Base-by-base conservation (phyloP, 2,113 vertebrate genomes). In the Lutjanus erythropterus region DNA sequence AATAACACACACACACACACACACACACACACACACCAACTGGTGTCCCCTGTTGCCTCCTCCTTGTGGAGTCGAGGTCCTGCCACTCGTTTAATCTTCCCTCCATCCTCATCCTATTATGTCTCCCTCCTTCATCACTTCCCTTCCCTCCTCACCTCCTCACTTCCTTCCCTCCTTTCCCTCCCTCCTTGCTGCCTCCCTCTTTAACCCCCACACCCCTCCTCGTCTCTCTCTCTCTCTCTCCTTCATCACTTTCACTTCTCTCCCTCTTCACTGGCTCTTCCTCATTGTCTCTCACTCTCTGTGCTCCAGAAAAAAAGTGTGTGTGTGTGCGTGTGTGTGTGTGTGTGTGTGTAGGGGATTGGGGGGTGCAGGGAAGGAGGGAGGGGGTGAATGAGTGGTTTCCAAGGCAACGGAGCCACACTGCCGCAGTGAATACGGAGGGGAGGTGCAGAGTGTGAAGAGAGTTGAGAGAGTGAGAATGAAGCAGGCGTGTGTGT, bases 341-440 rank as follows among this genome's bases (percentile, higher is more conserved):
- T 56, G 78, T 31, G 50, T 33, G 42, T 60, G 88, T 74, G 90
- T 90, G 93, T 93, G 86, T 18, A 23, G 16, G 37, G 60, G 41
- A 33, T 27, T 73, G 47, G 59, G 61, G 6, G 21, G 9, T 4
- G 37, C 37, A 15, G 41, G n/a, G 27, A 2, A 15, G 18, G 37
- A 66, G 56, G 74, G 44, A 64, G 86, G 87, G 80, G 83, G 47
- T 90, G 94, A 88, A 95, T 95, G 92, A 93, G 93, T 81, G 46
- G 94, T 97, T 95, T 94, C 96, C 96, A 95, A 95, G 95, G 96
- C 92, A 97, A 97, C 97, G 62, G 65, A 90, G 95, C 80, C 91
- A 94, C 90, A 94, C 94, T 96, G 96, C 95, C 84, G 94, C 94
- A 92, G 94, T 92, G 95, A 93, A 91, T 94, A 89, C 84, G 92